Conservation (phyloP, 2,888 invertebrate genomes). For the Ectropis crepuscularia region DNA sequence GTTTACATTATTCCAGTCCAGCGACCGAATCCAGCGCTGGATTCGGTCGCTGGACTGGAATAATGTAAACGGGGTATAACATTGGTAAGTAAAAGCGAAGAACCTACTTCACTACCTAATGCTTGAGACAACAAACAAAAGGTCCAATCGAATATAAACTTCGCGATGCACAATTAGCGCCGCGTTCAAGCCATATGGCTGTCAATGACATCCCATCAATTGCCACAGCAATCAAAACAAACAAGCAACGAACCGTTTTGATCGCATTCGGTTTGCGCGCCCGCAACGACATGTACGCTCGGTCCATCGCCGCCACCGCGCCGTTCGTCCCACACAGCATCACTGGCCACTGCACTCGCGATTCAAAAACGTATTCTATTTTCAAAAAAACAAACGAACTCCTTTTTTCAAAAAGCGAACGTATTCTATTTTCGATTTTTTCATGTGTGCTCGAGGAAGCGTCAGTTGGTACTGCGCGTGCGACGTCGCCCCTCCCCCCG, state of each 20-base stretch:
- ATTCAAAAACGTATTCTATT: neutral
- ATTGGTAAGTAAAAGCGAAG: too few relatives aligned
- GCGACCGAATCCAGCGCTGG: too few relatives aligned
- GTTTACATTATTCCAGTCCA: too few relatives aligned
- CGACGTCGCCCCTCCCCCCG: constrained; percentile 52
- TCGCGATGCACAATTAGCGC: too few relatives aligned
- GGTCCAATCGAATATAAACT: too few relatives aligned
- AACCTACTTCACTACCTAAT: too few relatives aligned
- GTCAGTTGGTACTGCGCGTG: constrained; percentile 60
- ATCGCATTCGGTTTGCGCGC: constrained; percentile 75
- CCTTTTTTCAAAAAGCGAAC: constrained; percentile 6
- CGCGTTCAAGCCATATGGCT: neutral
- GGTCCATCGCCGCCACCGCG: constrained; percentile 79
- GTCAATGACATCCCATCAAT: constrained; percentile 7
- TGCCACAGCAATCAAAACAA: constrained; percentile 17
- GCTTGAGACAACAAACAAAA: too few relatives aligned
- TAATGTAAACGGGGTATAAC: too few relatives aligned
- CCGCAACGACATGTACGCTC: constrained; percentile 82
- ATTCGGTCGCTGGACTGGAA: too few relatives aligned
- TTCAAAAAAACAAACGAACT: neutral
- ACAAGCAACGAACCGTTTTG: constrained; percentile 64
- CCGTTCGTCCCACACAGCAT: constrained; percentile 79
- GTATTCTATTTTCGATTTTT: constrained; percentile 16
- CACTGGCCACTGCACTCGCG: constrained; percentile 40
- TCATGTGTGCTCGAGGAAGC: constrained; percentile 47